These are phyloP conservation scores for Thinocorus orbignyianus DNA, from an alignment of 2,113 vertebrate genomes.

Conservation along the genomic window DNA sequence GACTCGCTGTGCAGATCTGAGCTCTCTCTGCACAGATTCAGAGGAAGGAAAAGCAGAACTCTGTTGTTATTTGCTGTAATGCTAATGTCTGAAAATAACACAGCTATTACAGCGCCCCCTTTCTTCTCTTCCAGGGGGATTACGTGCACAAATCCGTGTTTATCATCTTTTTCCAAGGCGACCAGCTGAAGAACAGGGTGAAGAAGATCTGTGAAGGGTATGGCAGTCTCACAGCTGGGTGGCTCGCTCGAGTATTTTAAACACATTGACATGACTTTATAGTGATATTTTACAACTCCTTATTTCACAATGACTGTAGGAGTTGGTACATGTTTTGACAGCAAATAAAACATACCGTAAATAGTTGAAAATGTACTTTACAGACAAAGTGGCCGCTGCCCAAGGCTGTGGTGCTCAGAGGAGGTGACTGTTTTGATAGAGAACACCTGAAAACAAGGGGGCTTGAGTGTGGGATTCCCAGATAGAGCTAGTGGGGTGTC, in stretches of 20 bases:
- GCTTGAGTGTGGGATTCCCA: not conserved
- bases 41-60: not conserved
- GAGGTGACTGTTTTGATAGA: not conserved
- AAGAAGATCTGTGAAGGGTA: conserved; percentile 99
- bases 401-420: not conserved
- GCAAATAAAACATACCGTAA: not conserved
- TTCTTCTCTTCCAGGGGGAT: conserved; percentile 81
- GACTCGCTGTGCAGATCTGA: not conserved
- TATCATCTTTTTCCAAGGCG: conserved; percentile 99
- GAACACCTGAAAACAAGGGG: not conserved
- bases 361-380: not conserved
- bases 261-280: not conserved
- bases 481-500: not conserved
- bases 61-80: not conserved
- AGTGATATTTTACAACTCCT: not conserved
- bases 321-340: not conserved
- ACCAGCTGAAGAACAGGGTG: conserved; percentile 95
- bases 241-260: not conserved
- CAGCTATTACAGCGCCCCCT: not conserved
- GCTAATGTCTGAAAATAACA: not conserved
- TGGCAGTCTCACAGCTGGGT: not conserved
- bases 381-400: not conserved
- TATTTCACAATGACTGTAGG: not conserved
- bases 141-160: conserved; percentile 98
- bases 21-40: not conserved